Base-by-base conservation (phyloP, 2,113 vertebrate species). In the Notiomystis cincta region DNA sequence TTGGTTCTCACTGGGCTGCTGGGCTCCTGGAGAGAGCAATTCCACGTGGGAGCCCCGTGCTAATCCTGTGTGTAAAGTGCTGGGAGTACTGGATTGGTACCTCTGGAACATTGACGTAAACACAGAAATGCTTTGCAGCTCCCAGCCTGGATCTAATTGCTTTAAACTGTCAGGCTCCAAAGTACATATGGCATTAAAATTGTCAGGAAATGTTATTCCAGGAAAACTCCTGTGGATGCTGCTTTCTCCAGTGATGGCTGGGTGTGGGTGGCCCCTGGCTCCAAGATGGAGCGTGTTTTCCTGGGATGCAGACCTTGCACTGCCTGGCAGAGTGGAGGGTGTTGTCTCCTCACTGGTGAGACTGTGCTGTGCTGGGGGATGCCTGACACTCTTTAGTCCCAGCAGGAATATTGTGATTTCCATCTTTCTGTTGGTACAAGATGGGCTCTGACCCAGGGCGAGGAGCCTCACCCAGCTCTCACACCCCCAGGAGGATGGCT, bases 51-150 rank as follows among this genome's bases (percentile, higher is more conserved):
- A 93, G 22, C 80, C 40, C 65, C 0, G 2, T 30, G 69, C 84
- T 94, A 71, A 87, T 95, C 50, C 77, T 78, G 44, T 15, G 56
- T 40, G 51, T 87, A 25, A 71, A 75, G 80, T 13, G 38, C 94
- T 4, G 4, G 44, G 61, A 82, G 38, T 4, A 1, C 81, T 85
- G 85, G 38, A 67, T 77, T 9, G 15, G 44, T 77, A 57, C 86
- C 64, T 84, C 62, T 82, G 91, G 40, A 94, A 75, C 61, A 5
- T 3, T 82, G 83, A 80, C 8, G 31, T 67, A 84, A 79, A 81
- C 44, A 60, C 60, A 53, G 64, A 47, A 89, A 75, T 4, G 70
- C 77, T 92, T 54, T 87, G 80, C 87, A 89, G 87, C 70, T 67
- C 54, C 83, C 77, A 84, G 93, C 78, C 56, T 50, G 15, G n/a